Evolutionary conservation across 2,888 invertebrate genomes (phyloP), one percentile per base, ranked within the genome.

Genomic region (Polydrusus tereticollis): DNA sequence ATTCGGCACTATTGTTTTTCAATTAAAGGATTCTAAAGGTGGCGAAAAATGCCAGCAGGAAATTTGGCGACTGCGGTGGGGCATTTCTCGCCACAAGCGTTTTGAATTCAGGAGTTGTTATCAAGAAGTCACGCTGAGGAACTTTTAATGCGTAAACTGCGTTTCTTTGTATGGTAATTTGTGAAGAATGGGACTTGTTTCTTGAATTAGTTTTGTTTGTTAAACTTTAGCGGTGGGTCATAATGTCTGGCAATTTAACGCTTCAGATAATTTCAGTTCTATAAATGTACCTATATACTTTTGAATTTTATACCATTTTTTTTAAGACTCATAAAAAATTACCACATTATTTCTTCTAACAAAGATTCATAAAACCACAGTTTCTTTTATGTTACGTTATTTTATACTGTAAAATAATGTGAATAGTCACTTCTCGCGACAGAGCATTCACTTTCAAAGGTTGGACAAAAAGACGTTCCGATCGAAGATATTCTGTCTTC

Each of bases 1-100:
- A 64, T 55, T 43, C 45, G 33, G 3, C 16, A 16, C 57, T 59
- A 72, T 72, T 72, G 72, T 72, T 72, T 72, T 63, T 72, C 60
- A 55, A 66, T 71, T 71, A 67, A 59, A 29, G 16, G 26, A 55
- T 47, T 63, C 57, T 43, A 29, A 45, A 68, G 67, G 63, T 72
- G 67, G 72, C 63, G 63, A 72, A 63, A 68, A 72, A 65, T 41
- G 23, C n/a, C 66, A 29, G 57, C 50, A 38, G 71, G 71, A 63
- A 72, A 63, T 68, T 72, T 47, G 63, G 47, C 67, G 63, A 60
- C 68, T 64, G 63, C 64, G 68, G 68, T 62, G 72, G 63, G 72
- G 63, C 62, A 50, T 72, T 72, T 72, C 67, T 60, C 72, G 67
- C 72, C 64, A n/a, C 16, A 63, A n/a, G 33, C 63, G 16, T 50